phyloP scores from a whole-genome alignment of 2,888 invertebrate genomes.

The Resseliella maxima region DNA sequence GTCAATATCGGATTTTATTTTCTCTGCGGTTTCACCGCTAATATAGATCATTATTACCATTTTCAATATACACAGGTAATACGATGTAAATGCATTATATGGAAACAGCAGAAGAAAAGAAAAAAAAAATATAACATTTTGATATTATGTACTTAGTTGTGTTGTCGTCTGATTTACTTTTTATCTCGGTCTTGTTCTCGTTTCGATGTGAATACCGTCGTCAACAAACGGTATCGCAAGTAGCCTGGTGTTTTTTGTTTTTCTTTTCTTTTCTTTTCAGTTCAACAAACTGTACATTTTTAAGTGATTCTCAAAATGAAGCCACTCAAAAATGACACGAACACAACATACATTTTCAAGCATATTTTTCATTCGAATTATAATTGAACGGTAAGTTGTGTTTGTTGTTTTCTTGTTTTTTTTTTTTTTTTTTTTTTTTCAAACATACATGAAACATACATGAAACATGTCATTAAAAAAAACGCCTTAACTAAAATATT shows the following conservation, averaged over 20 bases:
- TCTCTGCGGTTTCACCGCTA: too few species aligned
- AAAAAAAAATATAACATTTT: too few species aligned
- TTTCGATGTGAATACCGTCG: not conserved
- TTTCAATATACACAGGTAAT: too few species aligned
- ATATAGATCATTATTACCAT: too few species aligned
- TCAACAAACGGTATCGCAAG: not conserved
- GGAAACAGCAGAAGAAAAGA: too few species aligned
- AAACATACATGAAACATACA: not conserved
- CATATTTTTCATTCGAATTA: not conserved
- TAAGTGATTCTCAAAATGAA: conserved; percentile 22
- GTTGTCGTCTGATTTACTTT: not conserved
- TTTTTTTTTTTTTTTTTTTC: not conserved
- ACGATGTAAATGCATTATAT: too few species aligned
- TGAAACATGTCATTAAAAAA: not conserved
- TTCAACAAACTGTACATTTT: conserved; percentile 40
- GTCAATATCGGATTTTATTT: too few species aligned
- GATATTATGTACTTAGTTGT: not conserved
- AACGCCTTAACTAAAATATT: not conserved
- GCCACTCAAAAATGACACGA: not conserved
- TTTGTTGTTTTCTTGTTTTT: too few species aligned
- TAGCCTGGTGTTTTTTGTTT: not conserved
- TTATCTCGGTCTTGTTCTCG: conserved; percentile 20
- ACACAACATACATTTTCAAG: not conserved
- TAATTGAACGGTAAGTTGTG: not conserved
- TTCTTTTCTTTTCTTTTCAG: too few species aligned